A percentile compares a stretch with the other conserved stretches of the same genome.
phyloP scores from a whole-genome alignment of 2,888 invertebrate genomes.

The Phaonia tiefii region DNA sequence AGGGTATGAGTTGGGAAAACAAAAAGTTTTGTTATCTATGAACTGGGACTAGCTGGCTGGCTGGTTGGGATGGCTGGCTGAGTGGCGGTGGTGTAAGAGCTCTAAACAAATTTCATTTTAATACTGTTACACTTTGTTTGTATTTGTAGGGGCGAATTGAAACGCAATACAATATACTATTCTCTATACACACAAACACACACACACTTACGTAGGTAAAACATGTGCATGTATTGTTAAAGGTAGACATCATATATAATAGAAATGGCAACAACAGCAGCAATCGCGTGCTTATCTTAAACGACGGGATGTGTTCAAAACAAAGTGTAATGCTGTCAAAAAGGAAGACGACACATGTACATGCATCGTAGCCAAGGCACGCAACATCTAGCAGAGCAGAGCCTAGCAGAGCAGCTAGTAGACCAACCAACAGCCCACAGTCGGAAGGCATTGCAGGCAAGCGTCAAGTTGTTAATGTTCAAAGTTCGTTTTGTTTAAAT shows the following conservation, averaged over 20 bases:
- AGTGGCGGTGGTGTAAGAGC: background rate
- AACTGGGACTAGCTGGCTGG: background rate
- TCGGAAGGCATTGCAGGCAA: slow-evolving; percentile 7
- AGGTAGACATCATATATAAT: slow-evolving; percentile 1
- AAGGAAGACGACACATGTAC: background rate
- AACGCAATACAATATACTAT: slow-evolving; percentile 13
- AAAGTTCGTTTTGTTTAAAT: slow-evolving; percentile 51
- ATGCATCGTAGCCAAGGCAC: background rate
- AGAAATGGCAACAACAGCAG: slow-evolving; percentile 25
- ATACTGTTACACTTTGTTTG: slow-evolving; percentile 29
- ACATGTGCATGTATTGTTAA: background rate
- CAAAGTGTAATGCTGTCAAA: slow-evolving; percentile 43
- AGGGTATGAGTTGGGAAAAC: too few species aligned
- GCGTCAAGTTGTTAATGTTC: slow-evolving; percentile 55
- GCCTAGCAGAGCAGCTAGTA: slow-evolving; percentile 35
- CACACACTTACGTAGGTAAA: background rate
- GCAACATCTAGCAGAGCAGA: slow-evolving; percentile 2
- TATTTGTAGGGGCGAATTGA: slow-evolving; percentile 22
- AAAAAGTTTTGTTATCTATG: slow-evolving; percentile 27
- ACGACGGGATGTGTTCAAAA: slow-evolving; percentile 43
- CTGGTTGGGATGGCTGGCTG: background rate
- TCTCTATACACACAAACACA: background rate
- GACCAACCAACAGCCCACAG: background rate
- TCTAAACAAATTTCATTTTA: slow-evolving; percentile 35
- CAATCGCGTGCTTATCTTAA: slow-evolving; percentile 34